Conservation (phyloP, 2,888 invertebrate species). For the Sminthurinus aureus region DNA sequence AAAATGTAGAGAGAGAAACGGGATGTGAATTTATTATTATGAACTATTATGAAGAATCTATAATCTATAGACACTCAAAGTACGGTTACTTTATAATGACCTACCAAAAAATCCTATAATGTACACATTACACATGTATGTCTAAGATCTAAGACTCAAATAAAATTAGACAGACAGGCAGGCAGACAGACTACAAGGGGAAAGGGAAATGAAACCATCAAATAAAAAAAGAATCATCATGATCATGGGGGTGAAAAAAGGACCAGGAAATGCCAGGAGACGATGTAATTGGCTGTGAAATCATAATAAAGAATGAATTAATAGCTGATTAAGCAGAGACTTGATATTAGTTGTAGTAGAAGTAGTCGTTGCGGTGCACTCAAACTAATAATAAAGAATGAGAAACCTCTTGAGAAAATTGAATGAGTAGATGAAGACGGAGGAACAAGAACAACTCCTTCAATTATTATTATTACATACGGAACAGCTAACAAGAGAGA, state of each 20-base stretch:
- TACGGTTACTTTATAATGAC: too few species aligned
- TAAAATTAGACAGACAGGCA: too few species aligned
- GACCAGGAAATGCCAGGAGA: not conserved
- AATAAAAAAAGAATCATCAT: not conserved
- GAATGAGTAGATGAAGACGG: not conserved
- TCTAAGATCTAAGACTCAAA: too few species aligned
- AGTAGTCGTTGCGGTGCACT: not conserved
- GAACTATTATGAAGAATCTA: too few species aligned
- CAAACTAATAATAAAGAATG: not conserved
- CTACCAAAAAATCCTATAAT: too few species aligned
- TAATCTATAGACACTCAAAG: too few species aligned
- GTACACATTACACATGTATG: too few species aligned
- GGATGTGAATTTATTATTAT: too few species aligned
- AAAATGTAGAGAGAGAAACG: too few species aligned
- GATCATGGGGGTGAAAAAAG: not conserved
- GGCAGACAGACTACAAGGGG: too few species aligned
- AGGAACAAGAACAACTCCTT: not conserved
- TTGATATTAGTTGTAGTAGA: not conserved
- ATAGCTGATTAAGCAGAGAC: not conserved
- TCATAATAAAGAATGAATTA: not conserved
- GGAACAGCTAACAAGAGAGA: constrained; percentile 7
- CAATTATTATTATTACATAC: not conserved
- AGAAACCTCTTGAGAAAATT: not conserved
- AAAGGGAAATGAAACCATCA: not conserved
- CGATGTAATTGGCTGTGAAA: not conserved